Evolutionary conservation across 2,113 vertebrate genomes (phyloP).

Genomic region (Anoura caudifer): DNA sequence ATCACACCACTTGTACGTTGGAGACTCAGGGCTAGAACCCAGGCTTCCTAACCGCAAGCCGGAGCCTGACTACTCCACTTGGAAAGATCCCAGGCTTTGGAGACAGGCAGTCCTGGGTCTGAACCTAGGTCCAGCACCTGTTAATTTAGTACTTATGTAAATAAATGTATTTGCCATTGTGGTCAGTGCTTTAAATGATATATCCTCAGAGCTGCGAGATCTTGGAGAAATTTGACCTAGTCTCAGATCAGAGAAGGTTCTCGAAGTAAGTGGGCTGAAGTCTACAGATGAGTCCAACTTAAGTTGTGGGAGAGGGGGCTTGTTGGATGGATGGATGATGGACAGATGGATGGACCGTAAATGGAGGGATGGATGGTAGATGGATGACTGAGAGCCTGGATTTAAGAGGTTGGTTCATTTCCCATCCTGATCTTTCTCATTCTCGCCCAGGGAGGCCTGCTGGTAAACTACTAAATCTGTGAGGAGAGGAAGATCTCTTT

Average conservation of each 20-base stretch:
- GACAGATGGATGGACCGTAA: not conserved
- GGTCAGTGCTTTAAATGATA: not conserved
- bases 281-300: not conserved
- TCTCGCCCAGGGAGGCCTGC: constrained; percentile 44
- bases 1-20: not conserved
- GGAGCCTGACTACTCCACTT: not conserved
- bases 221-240: not conserved
- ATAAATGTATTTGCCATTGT: not conserved
- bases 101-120: not conserved
- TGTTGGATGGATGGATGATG: not conserved
- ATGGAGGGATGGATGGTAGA: not conserved
- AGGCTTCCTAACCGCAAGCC: not conserved
- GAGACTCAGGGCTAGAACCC: not conserved
- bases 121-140: not conserved
- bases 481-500: constrained; percentile 28
- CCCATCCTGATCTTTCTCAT: not conserved
- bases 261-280: not conserved
- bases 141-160: not conserved
- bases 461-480: constrained; percentile 66
- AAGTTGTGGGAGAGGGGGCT: not conserved
- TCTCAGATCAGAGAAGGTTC: not conserved
- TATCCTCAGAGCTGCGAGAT: not conserved
- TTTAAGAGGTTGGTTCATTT: not conserved
- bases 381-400: not conserved
- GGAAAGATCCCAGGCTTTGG: not conserved